Evolutionary conservation across 2,113 vertebrate genomes (phyloP), one percentile per base, ranked within the genome.

Genomic region (Echinops telfairi): DNA sequence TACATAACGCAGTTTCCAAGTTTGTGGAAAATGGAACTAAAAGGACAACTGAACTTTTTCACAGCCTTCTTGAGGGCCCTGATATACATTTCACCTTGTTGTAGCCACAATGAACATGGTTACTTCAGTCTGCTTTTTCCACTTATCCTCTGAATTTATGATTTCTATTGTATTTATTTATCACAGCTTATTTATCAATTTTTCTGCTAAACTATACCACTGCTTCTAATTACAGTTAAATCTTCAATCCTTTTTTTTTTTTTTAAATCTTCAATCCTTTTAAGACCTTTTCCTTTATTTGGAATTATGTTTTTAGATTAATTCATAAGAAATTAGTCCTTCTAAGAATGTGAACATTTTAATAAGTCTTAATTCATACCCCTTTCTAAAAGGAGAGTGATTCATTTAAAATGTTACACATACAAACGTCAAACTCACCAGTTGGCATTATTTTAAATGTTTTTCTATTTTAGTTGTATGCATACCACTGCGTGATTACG

Each of bases 181-280:
- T 20, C 31, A 33, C 12, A 90, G 90, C 47, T 62, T 73, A 81
- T 27, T 33, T 85, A 89, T 85, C 29, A 11, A 47, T 64, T 66
- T 93, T 80, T 91, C 62, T 91, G 15, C 6, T 93, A 29, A 89
- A 73, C 16, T 94, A 20, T 84, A 22, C 27, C 31, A 15, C n/a
- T 64, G 75, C 53, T 93, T 86, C 29, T 92, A 93, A 73, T 83
- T 92, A 90, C 6, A 84, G 36, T 70, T 89, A 95, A 89, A 93
- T 71, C 47, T 83, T 78, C n/a, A 88, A 75, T 86, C 16, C 23
- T n/a, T 68, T 23, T 20, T n/a, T n/a, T n/a, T n/a, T n/a, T n/a
- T n/a, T n/a, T 70, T 89, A 95, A 89, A 93, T 71, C 47, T 83
- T 78, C n/a, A 88, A 75, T 86, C 16, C 23, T n/a, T 68, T 23